A percentile compares a stretch with the other conserved stretches of the same genome.
phyloP scores from a whole-genome alignment of 2,797 vertebrate genomes.

The Melanotaenia nigrans region DNA sequence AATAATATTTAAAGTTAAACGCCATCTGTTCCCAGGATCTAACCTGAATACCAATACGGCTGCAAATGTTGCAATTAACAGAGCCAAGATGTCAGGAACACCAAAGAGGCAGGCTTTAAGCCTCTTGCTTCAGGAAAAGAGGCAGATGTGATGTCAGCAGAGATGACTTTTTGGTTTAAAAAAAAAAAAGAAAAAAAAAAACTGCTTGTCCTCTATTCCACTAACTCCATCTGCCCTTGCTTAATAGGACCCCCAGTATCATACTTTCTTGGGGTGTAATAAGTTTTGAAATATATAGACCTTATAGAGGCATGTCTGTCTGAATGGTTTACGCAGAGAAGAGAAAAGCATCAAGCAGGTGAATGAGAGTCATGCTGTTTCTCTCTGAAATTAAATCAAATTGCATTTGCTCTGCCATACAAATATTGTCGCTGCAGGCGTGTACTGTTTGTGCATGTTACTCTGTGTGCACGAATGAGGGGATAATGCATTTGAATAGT shows the following conservation, averaged over 20 bases:
- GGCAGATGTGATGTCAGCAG: constrained; percentile 73
- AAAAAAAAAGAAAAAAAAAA: constrained; percentile 18
- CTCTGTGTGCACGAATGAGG: constrained; percentile 29
- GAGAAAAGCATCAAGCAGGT: constrained; percentile 58
- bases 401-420: constrained; percentile 66
- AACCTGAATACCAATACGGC: constrained; percentile 69
- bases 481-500: constrained; percentile 41
- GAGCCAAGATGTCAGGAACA: constrained; percentile 70
- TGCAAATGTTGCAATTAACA: constrained; percentile 75
- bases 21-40: constrained; percentile 77
- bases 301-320: constrained; percentile 67
- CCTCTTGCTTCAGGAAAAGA: constrained; percentile 51
- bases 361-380: constrained; percentile 49
- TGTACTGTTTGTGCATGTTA: constrained; percentile 40
- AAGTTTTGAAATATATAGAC: constrained; percentile 63
- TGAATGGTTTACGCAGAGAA: constrained; percentile 44
- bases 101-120: constrained; percentile 44
- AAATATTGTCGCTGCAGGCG: constrained; percentile 46
- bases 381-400: constrained; percentile 64
- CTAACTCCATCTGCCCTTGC: constrained; percentile 60
- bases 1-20: constrained; percentile 82
- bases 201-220: constrained; percentile 20
- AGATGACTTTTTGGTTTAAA: constrained; percentile 56
- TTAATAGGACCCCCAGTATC: constrained; percentile 60
- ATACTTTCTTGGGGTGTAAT: constrained; percentile 58